These are phyloP conservation scores for Iguana delicatissima DNA, from an alignment of 2,797 vertebrate species.

Conservation along the genomic window DNA sequence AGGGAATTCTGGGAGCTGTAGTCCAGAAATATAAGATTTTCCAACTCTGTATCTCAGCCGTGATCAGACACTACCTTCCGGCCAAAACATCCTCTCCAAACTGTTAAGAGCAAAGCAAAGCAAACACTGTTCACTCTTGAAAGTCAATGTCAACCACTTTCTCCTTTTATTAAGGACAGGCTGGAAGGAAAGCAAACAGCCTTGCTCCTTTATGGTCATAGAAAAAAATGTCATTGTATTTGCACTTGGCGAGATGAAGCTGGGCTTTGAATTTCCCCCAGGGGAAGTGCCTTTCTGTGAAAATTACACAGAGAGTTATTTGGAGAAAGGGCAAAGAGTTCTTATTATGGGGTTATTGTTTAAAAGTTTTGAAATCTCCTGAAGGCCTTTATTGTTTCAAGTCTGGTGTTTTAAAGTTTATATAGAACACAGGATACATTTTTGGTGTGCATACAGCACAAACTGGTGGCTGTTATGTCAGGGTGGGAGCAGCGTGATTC, in stretches of 20 bases:
- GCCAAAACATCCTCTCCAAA: neutral
- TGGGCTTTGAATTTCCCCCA: constrained; percentile 33
- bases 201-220: neutral
- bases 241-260: neutral
- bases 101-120: neutral
- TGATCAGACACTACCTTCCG: neutral
- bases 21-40: no score
- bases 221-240: constrained; percentile 28
- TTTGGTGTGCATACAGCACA: no score
- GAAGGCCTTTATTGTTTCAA: neutral
- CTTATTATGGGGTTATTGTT: constrained; percentile 8
- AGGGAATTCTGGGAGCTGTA: no score
- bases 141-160: constrained; percentile 21
- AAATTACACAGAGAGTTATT: constrained; percentile 54
- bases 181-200: neutral
- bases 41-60: no score
- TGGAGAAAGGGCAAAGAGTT: constrained; percentile 64
- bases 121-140: constrained; percentile 27
- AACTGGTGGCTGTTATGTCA: no score
- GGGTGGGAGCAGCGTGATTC: no score
- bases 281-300: constrained; percentile 39
- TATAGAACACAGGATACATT: no score
- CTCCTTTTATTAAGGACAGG: constrained; percentile 12
- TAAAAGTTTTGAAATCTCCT: neutral
- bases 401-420: neutral